Conservation (phyloP, 2,797 vertebrate genomes). For the Sebastes nivosus region DNA sequence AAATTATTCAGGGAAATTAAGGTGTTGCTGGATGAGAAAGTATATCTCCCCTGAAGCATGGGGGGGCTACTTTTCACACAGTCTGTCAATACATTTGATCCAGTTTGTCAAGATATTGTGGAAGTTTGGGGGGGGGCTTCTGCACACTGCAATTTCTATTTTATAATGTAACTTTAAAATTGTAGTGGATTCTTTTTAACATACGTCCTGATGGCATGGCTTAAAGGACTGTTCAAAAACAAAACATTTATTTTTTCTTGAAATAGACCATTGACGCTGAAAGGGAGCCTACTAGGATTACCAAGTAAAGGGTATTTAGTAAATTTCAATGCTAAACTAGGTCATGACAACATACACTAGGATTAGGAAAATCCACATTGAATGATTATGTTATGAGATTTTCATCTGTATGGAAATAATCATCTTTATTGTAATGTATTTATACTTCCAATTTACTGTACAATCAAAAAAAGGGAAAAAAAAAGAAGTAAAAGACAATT, state of each 20-base stretch:
- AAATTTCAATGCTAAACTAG: constrained; percentile 69
- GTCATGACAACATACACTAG: constrained; percentile 68
- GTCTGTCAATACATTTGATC: constrained; percentile 43
- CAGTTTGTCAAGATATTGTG: constrained; percentile 7
- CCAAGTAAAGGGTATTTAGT: constrained; percentile 62
- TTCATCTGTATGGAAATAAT: constrained; percentile 60
- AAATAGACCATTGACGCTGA: constrained; percentile 64
- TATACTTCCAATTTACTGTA: constrained; percentile 52
- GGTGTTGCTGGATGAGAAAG: constrained; percentile 34
- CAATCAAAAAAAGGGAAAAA: constrained; percentile 17
- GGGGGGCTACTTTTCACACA: constrained; percentile 4
- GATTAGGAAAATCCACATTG: constrained; percentile 74
- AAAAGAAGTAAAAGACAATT: constrained; percentile 1
- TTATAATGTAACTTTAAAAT: constrained; percentile 32
- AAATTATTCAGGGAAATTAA: constrained; percentile 70
- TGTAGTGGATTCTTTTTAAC: constrained; percentile 3
- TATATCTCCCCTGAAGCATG: constrained; percentile 16
- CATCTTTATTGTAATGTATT: constrained; percentile 54
- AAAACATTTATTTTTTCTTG: constrained; percentile 45
- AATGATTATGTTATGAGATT: constrained; percentile 60
- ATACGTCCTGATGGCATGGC: constrained; percentile 28
- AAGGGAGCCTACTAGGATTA: constrained; percentile 65
- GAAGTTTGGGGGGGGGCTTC: background rate
- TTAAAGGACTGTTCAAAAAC: constrained; percentile 48
- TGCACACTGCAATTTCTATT: constrained; percentile 12